Conservation (phyloP, 2,113 vertebrate species). For the Chloropsis cyanopogon region DNA sequence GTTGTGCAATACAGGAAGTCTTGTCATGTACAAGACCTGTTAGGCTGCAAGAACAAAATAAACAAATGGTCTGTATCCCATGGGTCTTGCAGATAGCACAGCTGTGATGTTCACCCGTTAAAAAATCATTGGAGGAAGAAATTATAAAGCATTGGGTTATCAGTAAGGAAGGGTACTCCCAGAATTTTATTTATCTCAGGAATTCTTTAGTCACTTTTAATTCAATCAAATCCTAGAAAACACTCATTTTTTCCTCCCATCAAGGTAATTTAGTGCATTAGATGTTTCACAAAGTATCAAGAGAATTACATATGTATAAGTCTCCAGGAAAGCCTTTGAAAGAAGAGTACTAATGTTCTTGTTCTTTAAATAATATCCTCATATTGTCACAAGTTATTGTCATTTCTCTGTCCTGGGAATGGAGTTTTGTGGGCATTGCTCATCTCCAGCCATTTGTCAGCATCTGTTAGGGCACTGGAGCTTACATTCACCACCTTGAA, state of each 20-base stretch:
- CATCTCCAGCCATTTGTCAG: background rate
- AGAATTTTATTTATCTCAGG: background rate
- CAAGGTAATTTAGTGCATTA: background rate
- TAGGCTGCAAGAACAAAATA: background rate
- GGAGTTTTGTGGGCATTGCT: background rate
- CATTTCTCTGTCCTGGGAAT: background rate
- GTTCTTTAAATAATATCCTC: background rate
- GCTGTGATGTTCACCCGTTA: background rate
- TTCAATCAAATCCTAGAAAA: background rate
- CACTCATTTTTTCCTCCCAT: background rate
- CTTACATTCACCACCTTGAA: background rate
- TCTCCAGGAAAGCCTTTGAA: background rate
- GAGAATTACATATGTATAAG: background rate
- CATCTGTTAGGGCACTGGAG: background rate
- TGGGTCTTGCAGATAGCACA: background rate
- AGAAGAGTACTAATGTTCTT: background rate
- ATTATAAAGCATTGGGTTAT: background rate
- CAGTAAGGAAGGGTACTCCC: background rate
- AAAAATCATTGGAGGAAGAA: background rate
- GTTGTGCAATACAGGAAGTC: background rate
- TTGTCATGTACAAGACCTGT: background rate
- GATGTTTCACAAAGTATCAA: background rate
- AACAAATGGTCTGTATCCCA: background rate
- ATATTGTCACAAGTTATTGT: background rate
- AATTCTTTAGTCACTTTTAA: background rate